These are phyloP conservation scores for Oryzias sinensis DNA, from an alignment of 2,797 vertebrate species.

Conservation along the genomic window DNA sequence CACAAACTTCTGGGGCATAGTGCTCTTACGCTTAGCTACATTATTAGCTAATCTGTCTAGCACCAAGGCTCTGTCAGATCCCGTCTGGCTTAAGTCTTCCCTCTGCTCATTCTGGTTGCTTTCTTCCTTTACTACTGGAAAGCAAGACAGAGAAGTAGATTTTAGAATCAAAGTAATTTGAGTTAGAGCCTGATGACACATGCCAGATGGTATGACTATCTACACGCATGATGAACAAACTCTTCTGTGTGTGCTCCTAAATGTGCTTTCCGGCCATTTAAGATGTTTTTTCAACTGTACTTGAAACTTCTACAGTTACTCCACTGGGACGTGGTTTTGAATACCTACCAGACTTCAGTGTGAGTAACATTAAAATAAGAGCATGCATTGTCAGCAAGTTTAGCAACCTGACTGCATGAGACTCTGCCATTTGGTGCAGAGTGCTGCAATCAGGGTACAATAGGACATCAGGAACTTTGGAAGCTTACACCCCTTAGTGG, in stretches of 20 bases:
- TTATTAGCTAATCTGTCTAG: slow-evolving; percentile 99
- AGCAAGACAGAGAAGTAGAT: slow-evolving; percentile 82
- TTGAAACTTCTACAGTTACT: background rate
- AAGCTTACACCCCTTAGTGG: background rate
- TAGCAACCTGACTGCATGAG: slow-evolving; percentile 15
- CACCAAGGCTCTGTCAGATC: slow-evolving; percentile 95
- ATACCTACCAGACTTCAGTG: background rate
- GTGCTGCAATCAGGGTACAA: slow-evolving; percentile 17
- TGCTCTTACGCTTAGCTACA: slow-evolving; percentile 99
- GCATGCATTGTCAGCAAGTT: slow-evolving; percentile 19
- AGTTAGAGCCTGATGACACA: slow-evolving; percentile 20
- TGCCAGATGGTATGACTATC: slow-evolving; percentile 12
- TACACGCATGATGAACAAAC: slow-evolving; percentile 24
- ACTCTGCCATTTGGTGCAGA: slow-evolving; percentile 15
- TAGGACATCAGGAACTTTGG: slow-evolving; percentile 28
- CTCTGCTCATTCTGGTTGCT: slow-evolving; percentile 96
- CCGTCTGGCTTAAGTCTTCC: slow-evolving; percentile 97
- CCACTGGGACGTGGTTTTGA: slow-evolving; percentile 3
- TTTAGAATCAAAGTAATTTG: slow-evolving; percentile 71
- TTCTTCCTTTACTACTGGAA: slow-evolving; percentile 98
- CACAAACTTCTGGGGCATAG: slow-evolving; percentile 99
- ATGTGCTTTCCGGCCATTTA: slow-evolving; percentile 22
- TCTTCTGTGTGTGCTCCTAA: slow-evolving; percentile 23
- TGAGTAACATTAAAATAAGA: slow-evolving; percentile 8
- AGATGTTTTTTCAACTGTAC: background rate